Conservation (phyloP, 2,888 invertebrate genomes). For the Tipula unca region DNA sequence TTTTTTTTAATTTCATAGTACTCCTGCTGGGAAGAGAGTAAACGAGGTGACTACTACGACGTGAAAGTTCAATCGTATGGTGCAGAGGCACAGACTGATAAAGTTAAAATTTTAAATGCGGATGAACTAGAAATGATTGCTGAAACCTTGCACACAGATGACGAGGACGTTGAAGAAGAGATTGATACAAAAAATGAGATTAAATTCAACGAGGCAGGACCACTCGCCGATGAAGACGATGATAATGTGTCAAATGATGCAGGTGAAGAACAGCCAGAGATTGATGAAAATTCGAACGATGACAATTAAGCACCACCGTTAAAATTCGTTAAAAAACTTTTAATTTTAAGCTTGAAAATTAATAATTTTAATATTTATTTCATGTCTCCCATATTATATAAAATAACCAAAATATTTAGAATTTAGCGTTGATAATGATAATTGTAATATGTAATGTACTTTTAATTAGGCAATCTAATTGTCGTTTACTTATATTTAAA, state of each 20-base stretch:
- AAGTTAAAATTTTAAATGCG: conserved; percentile 33
- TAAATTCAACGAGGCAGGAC: conserved; percentile 25
- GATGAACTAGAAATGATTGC: conserved; percentile 24
- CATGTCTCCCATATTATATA: conserved; percentile 14
- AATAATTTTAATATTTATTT: conserved; percentile 14
- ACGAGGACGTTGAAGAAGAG: conserved; percentile 21
- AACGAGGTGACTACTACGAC: conserved; percentile 36
- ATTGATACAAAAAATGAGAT: neutral
- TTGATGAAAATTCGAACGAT: neutral
- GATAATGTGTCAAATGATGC: conserved; percentile 26
- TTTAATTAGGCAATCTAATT: neutral
- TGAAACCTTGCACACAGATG: conserved; percentile 19
- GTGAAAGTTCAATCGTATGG: conserved; percentile 35
- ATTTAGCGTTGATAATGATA: neutral
- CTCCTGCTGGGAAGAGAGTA: conserved; percentile 41
- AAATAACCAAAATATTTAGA: conserved; percentile 8
- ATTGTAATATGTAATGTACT: neutral
- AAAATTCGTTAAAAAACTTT: neutral
- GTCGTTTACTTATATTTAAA: neutral
- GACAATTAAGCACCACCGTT: neutral
- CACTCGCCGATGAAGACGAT: conserved; percentile 30
- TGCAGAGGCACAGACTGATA: conserved; percentile 29
- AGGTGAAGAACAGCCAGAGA: neutral
- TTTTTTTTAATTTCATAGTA: conserved; percentile 32
- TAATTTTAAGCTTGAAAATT: neutral